phyloP scores from a whole-genome alignment of 1,140 invertebrate species.

The Scaptodrosophila lebanonensis region DNA sequence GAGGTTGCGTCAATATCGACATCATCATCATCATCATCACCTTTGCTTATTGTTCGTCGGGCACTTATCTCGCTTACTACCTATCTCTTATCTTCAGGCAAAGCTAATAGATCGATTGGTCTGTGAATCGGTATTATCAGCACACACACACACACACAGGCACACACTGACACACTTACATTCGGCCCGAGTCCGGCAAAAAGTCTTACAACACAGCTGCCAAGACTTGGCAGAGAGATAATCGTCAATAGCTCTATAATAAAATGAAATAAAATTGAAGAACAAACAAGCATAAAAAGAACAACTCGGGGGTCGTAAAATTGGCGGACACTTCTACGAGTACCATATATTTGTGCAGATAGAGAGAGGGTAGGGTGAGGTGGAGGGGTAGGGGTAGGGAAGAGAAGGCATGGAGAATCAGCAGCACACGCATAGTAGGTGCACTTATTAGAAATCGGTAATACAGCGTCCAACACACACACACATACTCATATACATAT shows the following conservation, averaged over 20 bases:
- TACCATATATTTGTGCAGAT: too few relatives aligned
- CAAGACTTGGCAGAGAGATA: conserved; percentile 27
- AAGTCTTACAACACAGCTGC: conserved; percentile 44
- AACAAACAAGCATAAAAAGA: too few relatives aligned
- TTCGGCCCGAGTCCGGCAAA: too few relatives aligned
- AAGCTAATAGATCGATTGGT: conserved; percentile 60
- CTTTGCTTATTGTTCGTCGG: too few relatives aligned
- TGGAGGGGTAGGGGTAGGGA: not conserved
- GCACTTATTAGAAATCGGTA: conserved; percentile 14
- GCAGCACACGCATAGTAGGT: conserved; percentile 12
- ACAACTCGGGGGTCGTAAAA: conserved; percentile 22
- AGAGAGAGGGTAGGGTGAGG: not conserved
- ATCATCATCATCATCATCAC: too few relatives aligned
- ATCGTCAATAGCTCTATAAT: conserved; percentile 19
- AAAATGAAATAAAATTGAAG: not conserved
- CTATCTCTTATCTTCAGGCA: conserved; percentile 37
- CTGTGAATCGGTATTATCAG: conserved; percentile 29
- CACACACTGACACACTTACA: too few relatives aligned
- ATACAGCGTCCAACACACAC: conserved; percentile 34
- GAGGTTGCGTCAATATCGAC: too few relatives aligned
- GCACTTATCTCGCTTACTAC: too few relatives aligned
- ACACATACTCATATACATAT: too few relatives aligned
- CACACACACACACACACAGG: too few relatives aligned
- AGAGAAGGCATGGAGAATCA: too few relatives aligned
- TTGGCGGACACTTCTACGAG: conserved; percentile 15